phyloP scores from a whole-genome alignment of 2,797 vertebrate species.

The Sardinella longiceps region DNA sequence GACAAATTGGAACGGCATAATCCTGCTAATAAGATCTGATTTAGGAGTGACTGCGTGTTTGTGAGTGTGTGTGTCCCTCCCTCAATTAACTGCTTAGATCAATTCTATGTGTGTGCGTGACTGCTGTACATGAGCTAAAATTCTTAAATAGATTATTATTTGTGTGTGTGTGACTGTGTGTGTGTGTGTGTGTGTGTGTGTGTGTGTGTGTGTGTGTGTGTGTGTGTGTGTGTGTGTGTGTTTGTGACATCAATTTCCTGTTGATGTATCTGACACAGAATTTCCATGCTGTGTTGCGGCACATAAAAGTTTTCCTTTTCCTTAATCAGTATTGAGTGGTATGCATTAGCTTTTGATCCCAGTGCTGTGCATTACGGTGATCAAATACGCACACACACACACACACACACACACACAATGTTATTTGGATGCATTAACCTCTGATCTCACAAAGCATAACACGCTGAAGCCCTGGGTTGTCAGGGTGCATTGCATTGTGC shows the following conservation, averaged over 20 bases:
- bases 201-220: slow-evolving; percentile 17
- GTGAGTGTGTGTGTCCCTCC: neutral
- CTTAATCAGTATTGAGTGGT: slow-evolving; percentile 36
- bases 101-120: neutral
- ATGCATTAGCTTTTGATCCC: slow-evolving; percentile 41
- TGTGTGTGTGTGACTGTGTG: slow-evolving; percentile 11
- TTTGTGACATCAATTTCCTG: neutral
- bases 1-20: neutral
- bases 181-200: neutral
- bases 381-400: slow-evolving; percentile 20
- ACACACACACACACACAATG: slow-evolving; percentile 1
- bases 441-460: neutral
- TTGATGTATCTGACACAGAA: neutral
- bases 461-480: neutral
- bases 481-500: neutral
- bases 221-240: neutral
- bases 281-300: neutral
- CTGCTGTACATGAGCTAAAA: neutral
- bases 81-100: neutral
- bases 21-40: neutral
- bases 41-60: neutral
- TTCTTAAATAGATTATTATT: neutral
- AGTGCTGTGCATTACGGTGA: slow-evolving; percentile 32
- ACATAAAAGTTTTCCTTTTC: slow-evolving; percentile 20
- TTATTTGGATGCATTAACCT: slow-evolving; percentile 13